Evolutionary conservation across 2,113 vertebrate genomes (phyloP), one percentile per base, ranked within the genome.

Genomic region (Telmatochromis sp.): DNA sequence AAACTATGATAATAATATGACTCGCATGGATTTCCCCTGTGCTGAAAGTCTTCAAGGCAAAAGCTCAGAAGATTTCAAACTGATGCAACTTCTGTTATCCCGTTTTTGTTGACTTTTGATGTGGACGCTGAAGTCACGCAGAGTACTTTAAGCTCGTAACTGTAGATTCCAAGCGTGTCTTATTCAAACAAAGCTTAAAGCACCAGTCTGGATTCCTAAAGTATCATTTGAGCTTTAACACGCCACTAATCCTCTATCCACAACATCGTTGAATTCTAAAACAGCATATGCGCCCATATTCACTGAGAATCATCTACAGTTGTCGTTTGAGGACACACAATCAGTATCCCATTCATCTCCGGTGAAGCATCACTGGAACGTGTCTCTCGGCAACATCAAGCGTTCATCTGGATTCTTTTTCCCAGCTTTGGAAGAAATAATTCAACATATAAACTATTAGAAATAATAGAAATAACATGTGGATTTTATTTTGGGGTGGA

Each of bases 401-500:
- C 82, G 28, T 78, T 87, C 86, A 83, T 93, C 84, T 84, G 90
- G 88, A 84, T 80, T 58, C 84, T 86, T 89, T 75, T 89, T 58
- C 49, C 6, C 73, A 63, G 79, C 88, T 86, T 79, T 33, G 79
- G 47, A 84, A 49, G 51, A 89, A 90, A 87, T 90, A 87, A 88
- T 83, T 86, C 88, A 68, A 63, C 21, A 6, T 86, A 19, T 75
- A 68, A 87, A 85, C 84, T 87, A 91, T 90, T 82, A 83, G 82
- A 89, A 84, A 89, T 81, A 89, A 94, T 87, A 73, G 82, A 80
- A 84, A 89, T 82, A 91, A 89, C 92, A 93, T 91, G 85, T 94
- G 93, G 88, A 26, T 89, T 90, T 84, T 81, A 87, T 92, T 94
- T 89, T 21, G 21, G 70, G 55, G 31, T 85, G 89, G 40, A 85